Percentiles rank a stretch among this genome's conserved stretches.
Conservation (phyloP, 2,888 invertebrate species). For the Metopia argyrocephala region DNA sequence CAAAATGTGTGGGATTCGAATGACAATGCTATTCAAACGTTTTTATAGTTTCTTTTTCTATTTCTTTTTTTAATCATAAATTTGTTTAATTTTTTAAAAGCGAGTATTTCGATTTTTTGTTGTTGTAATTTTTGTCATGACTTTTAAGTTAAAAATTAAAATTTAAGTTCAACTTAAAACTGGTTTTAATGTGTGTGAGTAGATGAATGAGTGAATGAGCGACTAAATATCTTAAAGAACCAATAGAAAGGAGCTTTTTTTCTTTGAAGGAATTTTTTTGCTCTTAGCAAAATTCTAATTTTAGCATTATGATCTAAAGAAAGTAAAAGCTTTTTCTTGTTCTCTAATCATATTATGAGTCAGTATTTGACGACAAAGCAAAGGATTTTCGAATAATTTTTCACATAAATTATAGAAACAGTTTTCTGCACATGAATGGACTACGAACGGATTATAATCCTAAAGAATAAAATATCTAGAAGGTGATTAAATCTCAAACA, state of each 20-base stretch:
- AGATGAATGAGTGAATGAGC: background rate
- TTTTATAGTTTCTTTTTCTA: background rate
- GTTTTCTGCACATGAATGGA: no score
- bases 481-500: no score
- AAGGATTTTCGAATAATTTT: no score
- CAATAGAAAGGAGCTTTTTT: slow-evolving; percentile 48
- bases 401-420: no score
- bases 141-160: no score
- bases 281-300: background rate
- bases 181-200: background rate
- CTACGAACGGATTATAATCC: no score
- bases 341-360: background rate
- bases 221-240: slow-evolving; percentile 42
- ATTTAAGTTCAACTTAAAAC: background rate
- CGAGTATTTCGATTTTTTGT: background rate
- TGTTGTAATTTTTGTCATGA: background rate
- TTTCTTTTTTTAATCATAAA: background rate
- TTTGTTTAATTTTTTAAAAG: background rate
- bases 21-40: slow-evolving; percentile 61
- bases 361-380: no score
- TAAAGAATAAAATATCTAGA: no score
- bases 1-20: slow-evolving; percentile 64
- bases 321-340: background rate
- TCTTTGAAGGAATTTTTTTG: background rate
- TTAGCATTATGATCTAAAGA: background rate